A percentile compares a stretch with the other conserved stretches of the same genome.
phyloP scores from a whole-genome alignment of 2,888 invertebrate genomes.

The Caradrina clavipalpis region DNA sequence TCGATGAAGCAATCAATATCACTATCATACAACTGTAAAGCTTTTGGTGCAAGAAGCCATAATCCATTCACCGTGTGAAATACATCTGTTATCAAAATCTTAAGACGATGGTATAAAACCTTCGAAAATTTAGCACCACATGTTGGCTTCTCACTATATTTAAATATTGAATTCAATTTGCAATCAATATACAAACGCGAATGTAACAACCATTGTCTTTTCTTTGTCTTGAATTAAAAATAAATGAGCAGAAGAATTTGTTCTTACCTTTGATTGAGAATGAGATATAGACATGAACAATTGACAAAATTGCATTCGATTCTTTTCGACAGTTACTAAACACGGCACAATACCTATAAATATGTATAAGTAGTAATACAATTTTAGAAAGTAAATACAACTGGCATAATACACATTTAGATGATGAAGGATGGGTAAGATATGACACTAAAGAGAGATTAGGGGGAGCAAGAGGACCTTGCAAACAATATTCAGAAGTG shows the following conservation, averaged over 20 bases:
- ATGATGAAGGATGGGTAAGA: constrained; percentile 32
- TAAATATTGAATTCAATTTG: constrained; percentile 74
- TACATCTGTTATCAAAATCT: constrained; percentile 84
- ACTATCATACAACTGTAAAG: constrained; percentile 56
- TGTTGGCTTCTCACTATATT: constrained; percentile 86
- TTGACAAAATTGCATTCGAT: constrained; percentile 60
- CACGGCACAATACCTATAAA: constrained; percentile 47
- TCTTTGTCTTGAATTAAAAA: constrained; percentile 53
- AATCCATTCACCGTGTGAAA: constrained; percentile 74
- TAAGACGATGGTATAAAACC: constrained; percentile 86
- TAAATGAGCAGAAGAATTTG: constrained; percentile 45
- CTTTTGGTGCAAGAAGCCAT: constrained; percentile 78
- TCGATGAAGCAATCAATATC: constrained; percentile 58
- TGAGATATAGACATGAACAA: constrained; percentile 47
- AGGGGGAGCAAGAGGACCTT: constrained; percentile 62
- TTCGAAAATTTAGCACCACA: constrained; percentile 90
- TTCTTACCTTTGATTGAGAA: constrained; percentile 30
- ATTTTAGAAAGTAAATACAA: constrained; percentile 52
- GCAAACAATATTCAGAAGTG: constrained; percentile 60
- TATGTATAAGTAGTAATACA: constrained; percentile 46
- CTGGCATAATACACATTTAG: constrained; percentile 50
- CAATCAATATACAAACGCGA: constrained; percentile 49
- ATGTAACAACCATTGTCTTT: constrained; percentile 59
- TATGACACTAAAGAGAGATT: constrained; percentile 59
- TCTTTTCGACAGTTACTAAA: constrained; percentile 38